Evolutionary conservation across 2,113 vertebrate species (phyloP), one percentile per base, ranked within the genome.

Genomic region (Rhegmatorhina hoffmannsi): DNA sequence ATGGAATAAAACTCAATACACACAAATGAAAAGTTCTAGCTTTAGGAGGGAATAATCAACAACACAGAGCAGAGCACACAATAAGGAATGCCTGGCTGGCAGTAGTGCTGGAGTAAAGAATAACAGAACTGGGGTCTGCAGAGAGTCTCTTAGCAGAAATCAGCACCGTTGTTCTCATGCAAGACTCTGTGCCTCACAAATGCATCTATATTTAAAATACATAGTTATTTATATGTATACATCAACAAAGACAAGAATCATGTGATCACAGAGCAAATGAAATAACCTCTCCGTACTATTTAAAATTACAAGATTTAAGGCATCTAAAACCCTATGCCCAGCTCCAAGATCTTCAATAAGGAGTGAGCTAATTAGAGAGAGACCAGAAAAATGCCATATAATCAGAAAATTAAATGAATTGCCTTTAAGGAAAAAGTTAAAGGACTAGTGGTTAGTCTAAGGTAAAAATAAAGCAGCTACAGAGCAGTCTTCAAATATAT

Each of bases 31-130:
- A 92, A 95, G 38, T 63, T 86, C 72, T 92, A 92, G 83, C 83
- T 90, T 78, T 58, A 95, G 88, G 88, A 94, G 20, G 64, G 43
- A 93, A 96, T 69, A 94, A 90, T 90, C 72, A 90, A 77, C 90
- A 94, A 63, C 9, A 26, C 62, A 90, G 63, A 94, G 47, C 29
- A 90, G 34, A 88, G 47, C 16, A 62, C 76, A 80, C 50, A 94
- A 46, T 53, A 87, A 88, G 46, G 59, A 88, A 88, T 19, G 23
- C 59, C 43, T 67, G 43, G 26, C 68, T 89, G 68, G 67, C 63
- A 86, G 63, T 72, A 80, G 68, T 1, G 3, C 40, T 46, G 26
- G 25, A 87, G 58, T 52, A 73, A 63, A 93, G 17, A 86, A 26
- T 14, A 83, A 80, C 77, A 92, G 73, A 91, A 76, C 34, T 4